phyloP scores from a whole-genome alignment of 2,888 invertebrate species.

The Clitarchus hookeri region DNA sequence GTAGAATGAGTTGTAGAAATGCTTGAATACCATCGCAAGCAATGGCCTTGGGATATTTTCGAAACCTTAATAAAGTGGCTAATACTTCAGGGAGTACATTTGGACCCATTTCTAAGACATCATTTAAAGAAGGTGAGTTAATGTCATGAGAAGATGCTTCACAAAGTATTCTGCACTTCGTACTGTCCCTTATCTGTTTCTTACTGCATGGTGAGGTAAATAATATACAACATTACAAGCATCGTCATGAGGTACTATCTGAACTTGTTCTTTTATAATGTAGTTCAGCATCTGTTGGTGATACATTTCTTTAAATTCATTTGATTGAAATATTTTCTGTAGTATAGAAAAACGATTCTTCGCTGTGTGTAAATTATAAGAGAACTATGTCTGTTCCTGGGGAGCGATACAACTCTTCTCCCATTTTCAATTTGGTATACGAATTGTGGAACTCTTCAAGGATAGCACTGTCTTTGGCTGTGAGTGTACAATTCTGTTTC shows the following conservation, averaged over 20 bases:
- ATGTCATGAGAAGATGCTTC: background rate
- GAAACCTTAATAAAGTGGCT: conserved; percentile 1
- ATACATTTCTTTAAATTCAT: too few species aligned
- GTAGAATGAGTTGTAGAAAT: conserved; percentile 21
- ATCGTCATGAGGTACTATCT: too few species aligned
- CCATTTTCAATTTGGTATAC: background rate
- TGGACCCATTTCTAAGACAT: background rate
- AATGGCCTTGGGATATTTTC: background rate
- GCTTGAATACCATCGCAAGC: background rate
- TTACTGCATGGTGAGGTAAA: too few species aligned
- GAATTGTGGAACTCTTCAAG: background rate
- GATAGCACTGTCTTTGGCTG: background rate
- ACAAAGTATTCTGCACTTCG: background rate
- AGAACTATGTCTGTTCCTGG: too few species aligned
- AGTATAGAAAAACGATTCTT: too few species aligned
- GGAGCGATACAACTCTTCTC: background rate
- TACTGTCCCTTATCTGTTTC: too few species aligned
- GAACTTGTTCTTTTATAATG: too few species aligned
- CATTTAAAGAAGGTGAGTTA: background rate
- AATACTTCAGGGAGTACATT: conserved; percentile 23
- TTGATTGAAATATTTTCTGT: too few species aligned
- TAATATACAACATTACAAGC: too few species aligned
- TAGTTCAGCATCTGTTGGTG: too few species aligned
- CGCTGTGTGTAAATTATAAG: too few species aligned
- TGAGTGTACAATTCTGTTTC: background rate